A percentile compares a stretch with the other conserved stretches of the same genome.
Evolutionary conservation across 2,888 invertebrate genomes (phyloP).

Genomic region (Cephus pulcher): DNA sequence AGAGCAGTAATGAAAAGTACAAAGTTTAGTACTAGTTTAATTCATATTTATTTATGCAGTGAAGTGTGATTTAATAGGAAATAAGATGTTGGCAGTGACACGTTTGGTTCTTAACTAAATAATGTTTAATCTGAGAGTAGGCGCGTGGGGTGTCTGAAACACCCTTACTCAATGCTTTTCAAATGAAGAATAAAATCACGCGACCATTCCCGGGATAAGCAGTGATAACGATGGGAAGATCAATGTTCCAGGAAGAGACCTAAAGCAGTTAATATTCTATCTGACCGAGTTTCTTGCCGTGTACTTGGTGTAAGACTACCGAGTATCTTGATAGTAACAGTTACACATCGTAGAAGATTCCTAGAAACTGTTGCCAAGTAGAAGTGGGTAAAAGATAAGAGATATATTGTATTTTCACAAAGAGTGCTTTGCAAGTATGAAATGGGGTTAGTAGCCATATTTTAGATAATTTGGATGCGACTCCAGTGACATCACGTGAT

Average conservation of each 20-base stretch:
- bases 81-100: no score
- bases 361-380: not conserved
- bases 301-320: not conserved
- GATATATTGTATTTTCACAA: not conserved
- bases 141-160: no score
- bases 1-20: no score
- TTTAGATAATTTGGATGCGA: not conserved
- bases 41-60: no score
- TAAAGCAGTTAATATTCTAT: not conserved
- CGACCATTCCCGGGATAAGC: not conserved
- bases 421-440: not conserved
- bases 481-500: slow-evolving; percentile 43
- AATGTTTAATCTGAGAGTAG: no score
- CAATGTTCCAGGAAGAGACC: not conserved
- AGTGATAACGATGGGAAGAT: not conserved
- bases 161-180: no score
- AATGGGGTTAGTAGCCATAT: not conserved
- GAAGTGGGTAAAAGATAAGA: not conserved
- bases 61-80: no score
- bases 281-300: not conserved
- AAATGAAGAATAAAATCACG: no score
- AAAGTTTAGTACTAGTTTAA: no score
- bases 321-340: not conserved
- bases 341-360: not conserved
- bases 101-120: no score